Evolutionary conservation across 2,888 invertebrate species (phyloP).

Genomic region (Cheilosia variabilis): DNA sequence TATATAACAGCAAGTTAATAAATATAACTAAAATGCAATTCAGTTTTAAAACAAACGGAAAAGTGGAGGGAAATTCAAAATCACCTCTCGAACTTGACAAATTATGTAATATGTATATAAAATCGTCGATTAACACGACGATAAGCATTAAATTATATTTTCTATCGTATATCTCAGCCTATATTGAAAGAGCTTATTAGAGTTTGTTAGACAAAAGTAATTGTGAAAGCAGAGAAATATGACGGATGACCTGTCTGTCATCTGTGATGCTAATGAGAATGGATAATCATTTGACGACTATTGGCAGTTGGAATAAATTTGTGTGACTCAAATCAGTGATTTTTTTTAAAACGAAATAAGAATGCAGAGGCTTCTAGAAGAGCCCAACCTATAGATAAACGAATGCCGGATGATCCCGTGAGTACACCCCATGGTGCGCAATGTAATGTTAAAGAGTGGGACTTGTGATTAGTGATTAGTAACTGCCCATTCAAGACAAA

Average conservation of each 20-base stretch:
- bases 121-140: conserved; percentile 60
- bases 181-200: conserved; percentile 45
- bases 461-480: too few species aligned
- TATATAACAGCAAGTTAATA: conserved; percentile 25
- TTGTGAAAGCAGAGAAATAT: conserved; percentile 31
- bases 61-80: conserved; percentile 44
- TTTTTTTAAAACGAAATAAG: too few species aligned
- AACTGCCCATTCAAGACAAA: neutral
- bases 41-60: conserved; percentile 27
- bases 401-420: too few species aligned
- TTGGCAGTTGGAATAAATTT: too few species aligned
- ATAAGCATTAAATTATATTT: conserved; percentile 51
- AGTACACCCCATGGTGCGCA: too few species aligned
- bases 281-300: neutral
- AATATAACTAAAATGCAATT: conserved; percentile 35
- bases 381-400: too few species aligned
- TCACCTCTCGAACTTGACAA: conserved; percentile 48
- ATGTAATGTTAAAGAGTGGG: too few species aligned
- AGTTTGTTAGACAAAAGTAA: conserved; percentile 15
- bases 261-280: neutral
- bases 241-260: neutral
- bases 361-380: too few species aligned
- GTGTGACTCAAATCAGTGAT: too few species aligned
- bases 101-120: conserved; percentile 56
- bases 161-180: conserved; percentile 21